Conservation (phyloP, 2,797 vertebrate species). For the Smutsia temminckii region DNA sequence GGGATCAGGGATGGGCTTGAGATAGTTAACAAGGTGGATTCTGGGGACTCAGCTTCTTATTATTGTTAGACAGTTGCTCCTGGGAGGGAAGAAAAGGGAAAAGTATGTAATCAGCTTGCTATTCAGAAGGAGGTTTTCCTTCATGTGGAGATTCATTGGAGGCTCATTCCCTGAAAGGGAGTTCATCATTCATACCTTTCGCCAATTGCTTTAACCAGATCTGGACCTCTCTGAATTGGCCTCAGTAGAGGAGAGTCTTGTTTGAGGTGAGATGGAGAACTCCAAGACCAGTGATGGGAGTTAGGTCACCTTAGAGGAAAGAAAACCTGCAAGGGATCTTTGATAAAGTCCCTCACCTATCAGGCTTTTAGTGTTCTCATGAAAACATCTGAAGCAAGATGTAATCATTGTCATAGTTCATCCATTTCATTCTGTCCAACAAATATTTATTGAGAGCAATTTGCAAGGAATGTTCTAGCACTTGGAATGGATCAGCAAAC, state of each 20-base stretch:
- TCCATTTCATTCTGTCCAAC: background rate
- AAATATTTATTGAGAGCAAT: background rate
- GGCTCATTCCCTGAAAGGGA: background rate
- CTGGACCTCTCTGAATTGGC: background rate
- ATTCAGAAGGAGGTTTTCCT: background rate
- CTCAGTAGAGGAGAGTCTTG: background rate
- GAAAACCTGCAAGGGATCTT: background rate
- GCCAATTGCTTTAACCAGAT: background rate
- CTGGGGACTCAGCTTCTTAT: background rate
- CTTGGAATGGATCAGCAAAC: background rate
- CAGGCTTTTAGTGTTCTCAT: background rate
- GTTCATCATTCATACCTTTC: background rate
- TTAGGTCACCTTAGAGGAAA: background rate
- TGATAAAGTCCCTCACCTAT: background rate
- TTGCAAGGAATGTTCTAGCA: slow-evolving; percentile 1
- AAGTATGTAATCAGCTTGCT: background rate
- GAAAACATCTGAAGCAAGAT: background rate
- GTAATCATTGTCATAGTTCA: background rate
- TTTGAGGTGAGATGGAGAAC: background rate
- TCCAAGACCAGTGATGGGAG: background rate
- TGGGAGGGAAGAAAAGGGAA: background rate
- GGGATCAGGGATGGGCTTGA: background rate
- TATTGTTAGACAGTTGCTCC: background rate
- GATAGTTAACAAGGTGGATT: background rate
- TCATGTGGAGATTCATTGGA: background rate